Conservation (phyloP, 2,113 vertebrate species). For the Pedetes capensis region DNA sequence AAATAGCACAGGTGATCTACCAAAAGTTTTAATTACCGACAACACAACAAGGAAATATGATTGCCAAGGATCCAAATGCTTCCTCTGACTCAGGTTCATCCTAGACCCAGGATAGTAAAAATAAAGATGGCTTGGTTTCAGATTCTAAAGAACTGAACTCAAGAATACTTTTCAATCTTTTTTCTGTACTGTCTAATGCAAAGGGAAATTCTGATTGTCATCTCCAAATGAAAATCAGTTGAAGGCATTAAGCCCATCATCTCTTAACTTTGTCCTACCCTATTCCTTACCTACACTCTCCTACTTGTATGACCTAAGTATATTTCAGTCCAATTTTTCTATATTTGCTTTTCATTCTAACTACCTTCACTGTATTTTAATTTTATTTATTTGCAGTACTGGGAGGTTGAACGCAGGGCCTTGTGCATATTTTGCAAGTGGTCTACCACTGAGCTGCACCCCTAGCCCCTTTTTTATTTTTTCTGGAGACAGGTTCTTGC, state of each 20-base stretch:
- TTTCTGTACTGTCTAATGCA: neutral
- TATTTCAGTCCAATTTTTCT: neutral
- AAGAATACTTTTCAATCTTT: constrained; percentile 6
- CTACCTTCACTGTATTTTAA: neutral
- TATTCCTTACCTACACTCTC: neutral
- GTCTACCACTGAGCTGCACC: no score
- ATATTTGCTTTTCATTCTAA: neutral
- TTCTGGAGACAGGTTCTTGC: no score
- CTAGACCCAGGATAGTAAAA: neutral
- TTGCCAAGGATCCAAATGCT: neutral
- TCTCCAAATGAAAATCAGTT: neutral
- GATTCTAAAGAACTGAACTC: neutral
- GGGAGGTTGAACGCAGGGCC: no score
- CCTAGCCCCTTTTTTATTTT: no score
- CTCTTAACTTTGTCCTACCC: neutral
- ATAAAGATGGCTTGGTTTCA: neutral
- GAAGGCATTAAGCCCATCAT: neutral
- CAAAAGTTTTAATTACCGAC: neutral
- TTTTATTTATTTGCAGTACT: no score
- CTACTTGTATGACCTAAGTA: neutral
- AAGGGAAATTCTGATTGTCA: neutral
- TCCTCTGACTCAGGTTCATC: neutral
- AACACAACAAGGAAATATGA: neutral
- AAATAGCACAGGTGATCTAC: neutral
- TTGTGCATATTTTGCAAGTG: no score